Conservation (phyloP, 2,797 vertebrate species). For the Enteromius treurensis region DNA sequence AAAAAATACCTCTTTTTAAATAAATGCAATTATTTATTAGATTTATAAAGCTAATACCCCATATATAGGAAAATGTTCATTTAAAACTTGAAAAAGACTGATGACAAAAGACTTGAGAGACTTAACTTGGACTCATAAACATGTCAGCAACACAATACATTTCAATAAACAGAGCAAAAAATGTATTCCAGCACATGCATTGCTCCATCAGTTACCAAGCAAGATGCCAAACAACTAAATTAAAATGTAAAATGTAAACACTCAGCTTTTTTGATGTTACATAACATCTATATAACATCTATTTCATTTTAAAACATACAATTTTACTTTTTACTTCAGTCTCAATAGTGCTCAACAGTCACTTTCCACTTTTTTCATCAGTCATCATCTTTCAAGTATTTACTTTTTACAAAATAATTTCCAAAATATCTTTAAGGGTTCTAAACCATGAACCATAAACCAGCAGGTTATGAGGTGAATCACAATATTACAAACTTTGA, state of each 20-base stretch:
- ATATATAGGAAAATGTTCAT: not conserved
- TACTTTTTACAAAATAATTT: not conserved
- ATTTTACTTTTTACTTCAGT: not conserved
- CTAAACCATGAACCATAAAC: not conserved
- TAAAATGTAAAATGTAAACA: not conserved
- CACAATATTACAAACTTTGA: not conserved
- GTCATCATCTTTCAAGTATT: not conserved
- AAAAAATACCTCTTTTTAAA: not conserved
- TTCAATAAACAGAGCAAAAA: not conserved
- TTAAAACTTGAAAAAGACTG: not conserved
- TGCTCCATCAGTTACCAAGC: not conserved
- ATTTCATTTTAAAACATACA: not conserved
- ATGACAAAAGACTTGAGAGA: not conserved
- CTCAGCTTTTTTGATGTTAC: not conserved
- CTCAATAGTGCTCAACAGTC: not conserved
- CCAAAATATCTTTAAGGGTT: not conserved
- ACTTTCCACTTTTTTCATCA: not conserved
- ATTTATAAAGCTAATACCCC: not conserved
- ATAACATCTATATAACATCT: not conserved
- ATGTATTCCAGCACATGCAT: not conserved
- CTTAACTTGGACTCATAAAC: not conserved
- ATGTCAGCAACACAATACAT: not conserved
- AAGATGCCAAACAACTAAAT: not conserved
- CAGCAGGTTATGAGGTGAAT: not conserved
- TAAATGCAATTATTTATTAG: not conserved